Evolutionary conservation across 2,113 vertebrate species (phyloP).

Genomic region (Scomber colias): DNA sequence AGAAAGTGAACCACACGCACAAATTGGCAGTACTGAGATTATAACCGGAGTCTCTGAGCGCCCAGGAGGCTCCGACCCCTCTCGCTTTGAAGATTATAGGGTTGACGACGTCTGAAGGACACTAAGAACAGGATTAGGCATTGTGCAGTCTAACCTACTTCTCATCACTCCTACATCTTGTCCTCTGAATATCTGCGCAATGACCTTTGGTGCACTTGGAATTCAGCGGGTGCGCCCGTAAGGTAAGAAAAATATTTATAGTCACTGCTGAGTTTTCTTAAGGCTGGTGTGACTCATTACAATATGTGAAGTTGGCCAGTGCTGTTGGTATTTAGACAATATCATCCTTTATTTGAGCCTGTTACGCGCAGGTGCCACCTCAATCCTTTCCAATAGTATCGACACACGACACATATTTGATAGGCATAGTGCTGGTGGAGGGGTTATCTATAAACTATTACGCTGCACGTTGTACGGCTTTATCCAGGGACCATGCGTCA

Average conservation of each 20-base stretch:
- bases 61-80: constrained; percentile 49
- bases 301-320: constrained; percentile 30
- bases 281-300: not conserved
- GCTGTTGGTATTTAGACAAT: not conserved
- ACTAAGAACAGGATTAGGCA: constrained; percentile 77
- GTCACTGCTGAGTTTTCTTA: not conserved
- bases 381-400: not conserved
- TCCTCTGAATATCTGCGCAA: constrained; percentile 73
- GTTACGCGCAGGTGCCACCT: constrained; percentile 40
- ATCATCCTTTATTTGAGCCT: not conserved
- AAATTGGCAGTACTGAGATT: constrained; percentile 55
- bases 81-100: constrained; percentile 77
- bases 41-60: constrained; percentile 42
- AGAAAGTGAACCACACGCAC: constrained; percentile 59
- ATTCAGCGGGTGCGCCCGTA: constrained; percentile 53
- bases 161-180: constrained; percentile 58
- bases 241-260: constrained; percentile 61
- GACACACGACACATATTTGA: not conserved
- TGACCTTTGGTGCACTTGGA: constrained; percentile 77
- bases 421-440: not conserved
- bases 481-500: constrained; percentile 8
- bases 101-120: constrained; percentile 77
- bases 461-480: not conserved
- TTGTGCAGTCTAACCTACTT: constrained; percentile 66
- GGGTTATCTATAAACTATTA: not conserved